Base-by-base conservation (phyloP, 2,113 vertebrate species). In the Isichthys henryi region DNA sequence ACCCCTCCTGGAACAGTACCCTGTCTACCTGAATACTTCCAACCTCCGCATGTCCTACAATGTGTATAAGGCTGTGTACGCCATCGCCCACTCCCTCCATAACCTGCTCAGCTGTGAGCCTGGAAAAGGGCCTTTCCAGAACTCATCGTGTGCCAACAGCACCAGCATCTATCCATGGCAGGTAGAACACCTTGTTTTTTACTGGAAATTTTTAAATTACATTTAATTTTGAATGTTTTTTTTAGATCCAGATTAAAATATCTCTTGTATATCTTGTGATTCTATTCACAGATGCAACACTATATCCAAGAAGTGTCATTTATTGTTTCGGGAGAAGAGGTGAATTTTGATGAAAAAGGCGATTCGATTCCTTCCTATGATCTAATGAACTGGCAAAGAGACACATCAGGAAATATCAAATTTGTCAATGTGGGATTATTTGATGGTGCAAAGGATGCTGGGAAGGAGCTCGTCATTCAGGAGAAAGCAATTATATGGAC, bases 371-470 rank as follows among this genome's bases (percentile, higher is more conserved):
- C 95, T 5, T 95, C 95, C 62, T 96, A 96, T 89, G 96, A 96
- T 90, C 88, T 96, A 31, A 95, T 96, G 88, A 96, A 95, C 92
- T 96, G 96, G 96, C 95, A 96, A 90, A 94, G 91, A 90, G 93
- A 93, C 19, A 88, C 90, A 15, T 88, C 86, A 5, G 94, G 95
- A 17, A 95, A 92, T 84, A 94, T 91, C 92, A 80, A 89, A 48
- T 89, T 89, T 83, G 48, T 53, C 13, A 89, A 80, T 45, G 74
- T 89, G 74, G 88, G 93, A 94, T 89, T 95, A 90, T 96, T 95
- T 87, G 96, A 95, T 91, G 94, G 94, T 62, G 94, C 94, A 87
- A 94, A 93, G 56, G 90, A 92, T 83, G 70, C 87, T 13, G 94
- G 95, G 88, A 90, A 94, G 80, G 94, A 96, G 88, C 94, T 96